Conservation (phyloP, 2,888 invertebrate species). For the Tortricodes alternella region DNA sequence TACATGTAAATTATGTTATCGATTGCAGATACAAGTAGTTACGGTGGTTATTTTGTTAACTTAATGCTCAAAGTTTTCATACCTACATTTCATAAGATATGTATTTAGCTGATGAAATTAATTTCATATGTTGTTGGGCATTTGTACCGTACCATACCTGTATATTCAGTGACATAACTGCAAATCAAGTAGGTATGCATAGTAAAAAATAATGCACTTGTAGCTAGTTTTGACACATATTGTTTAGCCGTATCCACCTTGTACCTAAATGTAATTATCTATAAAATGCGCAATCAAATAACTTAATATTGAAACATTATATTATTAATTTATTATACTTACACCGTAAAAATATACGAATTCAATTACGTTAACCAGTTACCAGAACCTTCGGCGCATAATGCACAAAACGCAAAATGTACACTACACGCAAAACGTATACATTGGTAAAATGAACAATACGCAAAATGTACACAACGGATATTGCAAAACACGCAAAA, state of each 20-base stretch:
- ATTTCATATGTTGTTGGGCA: conserved; percentile 40
- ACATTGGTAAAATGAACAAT: too few relatives aligned
- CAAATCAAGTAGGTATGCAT: conserved; percentile 35
- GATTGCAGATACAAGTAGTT: conserved; percentile 16
- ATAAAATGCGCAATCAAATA: conserved; percentile 62
- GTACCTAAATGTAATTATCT: conserved; percentile 51
- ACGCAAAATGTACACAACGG: too few relatives aligned
- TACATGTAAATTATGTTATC: conserved; percentile 32
- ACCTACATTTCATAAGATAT: not conserved
- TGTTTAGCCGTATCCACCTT: conserved; percentile 52
- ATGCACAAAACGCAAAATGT: too few relatives aligned
- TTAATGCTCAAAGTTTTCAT: conserved; percentile 20
- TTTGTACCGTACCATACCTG: conserved; percentile 36
- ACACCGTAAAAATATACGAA: conserved; percentile 38
- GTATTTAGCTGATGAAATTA: not conserved
- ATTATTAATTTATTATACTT: conserved; percentile 19
- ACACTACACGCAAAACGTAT: too few relatives aligned
- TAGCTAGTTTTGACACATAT: conserved; percentile 67
- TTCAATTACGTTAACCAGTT: conserved; percentile 37
- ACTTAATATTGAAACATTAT: conserved; percentile 35
- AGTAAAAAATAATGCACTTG: conserved; percentile 64
- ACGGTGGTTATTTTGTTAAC: conserved; percentile 11
- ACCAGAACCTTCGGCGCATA: too few relatives aligned
- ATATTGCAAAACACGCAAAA: too few relatives aligned
- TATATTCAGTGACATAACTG: conserved; percentile 20